phyloP scores from a whole-genome alignment of 2,797 vertebrate species.

The Sphenodon punctatus region DNA sequence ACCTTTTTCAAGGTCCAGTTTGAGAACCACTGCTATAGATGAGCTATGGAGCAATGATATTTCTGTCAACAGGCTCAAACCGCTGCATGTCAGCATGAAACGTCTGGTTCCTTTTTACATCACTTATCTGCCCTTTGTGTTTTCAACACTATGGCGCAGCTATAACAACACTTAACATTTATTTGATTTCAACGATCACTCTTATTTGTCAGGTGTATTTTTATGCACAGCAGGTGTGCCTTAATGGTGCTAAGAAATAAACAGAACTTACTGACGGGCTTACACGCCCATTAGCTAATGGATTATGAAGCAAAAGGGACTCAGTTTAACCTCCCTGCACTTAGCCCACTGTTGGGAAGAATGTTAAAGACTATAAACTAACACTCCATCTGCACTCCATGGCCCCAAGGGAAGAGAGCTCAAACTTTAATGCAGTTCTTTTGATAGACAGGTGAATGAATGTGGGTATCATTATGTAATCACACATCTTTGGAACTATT shows the following conservation, averaged over 20 bases:
- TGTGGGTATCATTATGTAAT: slow-evolving; percentile 78
- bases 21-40: too few relatives aligned
- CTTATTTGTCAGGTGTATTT: slow-evolving; percentile 77
- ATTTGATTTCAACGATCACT: slow-evolving; percentile 82
- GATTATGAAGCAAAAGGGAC: slow-evolving; percentile 81
- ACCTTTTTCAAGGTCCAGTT: too few relatives aligned
- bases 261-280: slow-evolving; percentile 80
- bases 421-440: slow-evolving; percentile 69
- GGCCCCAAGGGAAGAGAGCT: slow-evolving; percentile 73
- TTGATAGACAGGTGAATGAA: slow-evolving; percentile 79
- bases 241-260: slow-evolving; percentile 77
- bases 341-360: slow-evolving; percentile 75
- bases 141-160: slow-evolving; percentile 67
- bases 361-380: slow-evolving; percentile 73
- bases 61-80: background rate
- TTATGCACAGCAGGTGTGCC: slow-evolving; percentile 77
- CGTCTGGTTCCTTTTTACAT: slow-evolving; percentile 53
- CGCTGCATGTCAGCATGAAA: background rate
- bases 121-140: slow-evolving; percentile 57
- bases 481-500: slow-evolving; percentile 67
- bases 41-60: background rate
- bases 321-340: slow-evolving; percentile 73
- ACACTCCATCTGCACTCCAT: slow-evolving; percentile 41
- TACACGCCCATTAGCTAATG: slow-evolving; percentile 95
- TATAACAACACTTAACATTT: slow-evolving; percentile 73